Evolutionary conservation across 2,888 invertebrate genomes (phyloP).

Genomic region (Drosophila nr. medialis): DNA sequence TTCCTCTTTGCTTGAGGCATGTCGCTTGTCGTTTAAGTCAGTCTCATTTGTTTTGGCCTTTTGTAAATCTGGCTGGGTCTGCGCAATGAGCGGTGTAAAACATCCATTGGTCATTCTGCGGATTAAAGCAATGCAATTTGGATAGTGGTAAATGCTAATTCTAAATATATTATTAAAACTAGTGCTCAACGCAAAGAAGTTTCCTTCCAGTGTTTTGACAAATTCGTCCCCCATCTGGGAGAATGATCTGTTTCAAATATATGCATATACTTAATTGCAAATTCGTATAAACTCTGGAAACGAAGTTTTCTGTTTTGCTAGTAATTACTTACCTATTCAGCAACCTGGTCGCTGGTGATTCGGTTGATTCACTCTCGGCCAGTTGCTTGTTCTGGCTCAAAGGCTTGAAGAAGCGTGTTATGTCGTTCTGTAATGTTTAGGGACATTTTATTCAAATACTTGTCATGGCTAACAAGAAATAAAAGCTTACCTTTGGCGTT

Average conservation of each 20-base stretch:
- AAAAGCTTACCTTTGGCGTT: conserved; percentile 61
- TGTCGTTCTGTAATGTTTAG: conserved; percentile 72
- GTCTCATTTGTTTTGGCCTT: neutral
- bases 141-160: neutral
- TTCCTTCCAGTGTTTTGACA: neutral
- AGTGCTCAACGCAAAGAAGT: neutral
- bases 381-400: conserved; percentile 46
- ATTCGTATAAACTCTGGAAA: neutral
- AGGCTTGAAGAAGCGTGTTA: conserved; percentile 75
- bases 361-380: conserved; percentile 23
- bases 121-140: neutral
- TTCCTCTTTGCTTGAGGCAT: conserved; percentile 7
- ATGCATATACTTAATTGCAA: neutral
- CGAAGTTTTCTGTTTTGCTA: too few species aligned
- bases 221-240: neutral
- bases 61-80: neutral
- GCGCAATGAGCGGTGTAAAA: conserved; percentile 55
- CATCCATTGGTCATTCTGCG: conserved; percentile 69
- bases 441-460: neutral
- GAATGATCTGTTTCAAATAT: neutral
- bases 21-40: conserved; percentile 19
- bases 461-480: neutral
- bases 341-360: conserved; percentile 78
- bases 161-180: neutral
- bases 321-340: conserved; percentile 67